Evolutionary conservation across 1,140 invertebrate genomes (phyloP).

Genomic region (Spodoptera litura): DNA sequence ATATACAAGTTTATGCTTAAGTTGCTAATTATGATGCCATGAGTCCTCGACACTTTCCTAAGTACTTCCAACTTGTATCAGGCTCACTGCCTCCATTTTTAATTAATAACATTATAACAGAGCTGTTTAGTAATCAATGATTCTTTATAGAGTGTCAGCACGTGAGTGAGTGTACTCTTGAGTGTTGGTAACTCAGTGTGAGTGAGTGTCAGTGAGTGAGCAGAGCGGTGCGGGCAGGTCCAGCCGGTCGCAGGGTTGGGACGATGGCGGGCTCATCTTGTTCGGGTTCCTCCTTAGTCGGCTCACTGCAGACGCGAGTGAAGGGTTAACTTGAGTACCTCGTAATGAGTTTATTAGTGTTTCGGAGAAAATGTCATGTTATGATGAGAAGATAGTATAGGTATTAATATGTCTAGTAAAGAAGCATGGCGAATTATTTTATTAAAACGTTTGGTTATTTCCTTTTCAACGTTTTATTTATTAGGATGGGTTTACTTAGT

Average conservation of each 20-base stretch:
- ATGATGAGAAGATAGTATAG: conserved; percentile 1
- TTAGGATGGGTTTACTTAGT: not conserved
- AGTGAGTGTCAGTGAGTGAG: conserved; percentile 64
- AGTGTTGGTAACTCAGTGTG: not conserved
- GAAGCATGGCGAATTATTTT: not conserved
- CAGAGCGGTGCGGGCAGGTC: conserved; percentile 65
- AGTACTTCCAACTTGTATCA: no score
- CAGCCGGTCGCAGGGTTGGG: conserved; percentile 68
- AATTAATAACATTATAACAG: no score
- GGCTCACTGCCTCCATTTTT: no score
- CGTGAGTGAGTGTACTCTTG: not conserved
- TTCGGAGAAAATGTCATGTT: not conserved
- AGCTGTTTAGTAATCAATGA: not conserved
- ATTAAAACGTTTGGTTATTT: conserved; percentile 3
- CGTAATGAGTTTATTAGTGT: not conserved
- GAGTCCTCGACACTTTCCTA: no score
- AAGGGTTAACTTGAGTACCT: conserved; percentile 4
- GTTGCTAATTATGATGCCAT: not conserved
- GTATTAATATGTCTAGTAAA: not conserved
- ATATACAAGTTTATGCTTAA: conserved; percentile 32
- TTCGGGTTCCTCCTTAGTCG: conserved; percentile 67
- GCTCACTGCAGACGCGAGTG: conserved; percentile 57
- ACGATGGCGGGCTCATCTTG: conserved; percentile 72
- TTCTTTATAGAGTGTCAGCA: not conserved
- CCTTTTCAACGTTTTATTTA: not conserved